These are phyloP conservation scores for Megalops cyprinoides DNA, from an alignment of 2,797 vertebrate genomes.

Conservation along the genomic window DNA sequence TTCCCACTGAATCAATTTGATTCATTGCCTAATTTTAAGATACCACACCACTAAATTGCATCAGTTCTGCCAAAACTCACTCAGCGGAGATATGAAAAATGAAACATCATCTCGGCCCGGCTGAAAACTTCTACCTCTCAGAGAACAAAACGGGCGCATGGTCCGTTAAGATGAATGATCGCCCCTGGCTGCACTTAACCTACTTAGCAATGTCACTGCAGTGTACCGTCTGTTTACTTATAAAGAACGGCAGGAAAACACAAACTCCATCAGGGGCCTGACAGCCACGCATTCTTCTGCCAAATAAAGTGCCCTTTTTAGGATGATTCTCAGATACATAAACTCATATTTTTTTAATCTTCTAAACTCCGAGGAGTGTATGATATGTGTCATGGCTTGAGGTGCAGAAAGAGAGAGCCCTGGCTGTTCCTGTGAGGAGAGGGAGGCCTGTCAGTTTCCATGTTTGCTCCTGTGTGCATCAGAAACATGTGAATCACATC, in stretches of 20 bases:
- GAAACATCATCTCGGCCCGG: constrained; percentile 99
- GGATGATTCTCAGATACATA: constrained; percentile 85
- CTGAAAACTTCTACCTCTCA: constrained; percentile 99
- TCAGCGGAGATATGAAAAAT: constrained; percentile 99
- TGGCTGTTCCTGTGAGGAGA: background rate
- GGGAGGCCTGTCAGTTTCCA: too few relatives aligned
- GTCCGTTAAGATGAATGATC: constrained; percentile 98
- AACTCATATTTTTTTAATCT: constrained; percentile 79
- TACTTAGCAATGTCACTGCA: constrained; percentile 99
- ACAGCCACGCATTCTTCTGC: constrained; percentile 83
- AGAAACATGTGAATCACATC: too few relatives aligned
- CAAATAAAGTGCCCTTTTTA: constrained; percentile 89
- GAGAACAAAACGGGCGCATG: constrained; percentile 92
- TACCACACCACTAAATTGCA: constrained; percentile 99
- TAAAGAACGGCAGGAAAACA: constrained; percentile 96
- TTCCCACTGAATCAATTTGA: constrained; percentile 98
- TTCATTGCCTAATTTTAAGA: constrained; percentile 99
- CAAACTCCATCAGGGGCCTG: constrained; percentile 96
- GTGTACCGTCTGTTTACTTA: constrained; percentile 97
- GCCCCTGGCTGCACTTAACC: constrained; percentile 97
- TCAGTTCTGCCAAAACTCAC: constrained; percentile 99
- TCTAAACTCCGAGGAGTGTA: constrained; percentile 73
- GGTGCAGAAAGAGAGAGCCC: constrained; percentile 52
- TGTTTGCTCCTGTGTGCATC: too few relatives aligned
- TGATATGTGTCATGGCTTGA: constrained; percentile 69